phyloP scores from a whole-genome alignment of 2,888 invertebrate species.

The Morpho achilles region DNA sequence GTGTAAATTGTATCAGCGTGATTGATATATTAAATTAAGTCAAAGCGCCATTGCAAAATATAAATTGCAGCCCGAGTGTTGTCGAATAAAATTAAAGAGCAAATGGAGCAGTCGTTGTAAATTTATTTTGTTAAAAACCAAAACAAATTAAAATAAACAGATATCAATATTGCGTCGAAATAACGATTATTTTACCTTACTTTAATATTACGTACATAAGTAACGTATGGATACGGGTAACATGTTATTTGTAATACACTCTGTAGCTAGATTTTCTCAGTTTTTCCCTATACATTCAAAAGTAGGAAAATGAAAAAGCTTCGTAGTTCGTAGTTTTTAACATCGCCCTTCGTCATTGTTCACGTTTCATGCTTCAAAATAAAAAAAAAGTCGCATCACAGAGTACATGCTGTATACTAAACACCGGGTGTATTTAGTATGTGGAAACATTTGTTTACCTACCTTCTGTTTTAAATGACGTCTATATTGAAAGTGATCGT shows the following conservation, averaged over 20 bases:
- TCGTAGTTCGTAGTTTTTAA: not conserved
- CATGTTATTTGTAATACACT: too few species aligned
- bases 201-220: too few species aligned
- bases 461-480: conserved; percentile 4
- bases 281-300: conserved; percentile 1
- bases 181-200: too few species aligned
- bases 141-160: conserved; percentile 14
- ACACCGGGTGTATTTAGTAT: not conserved
- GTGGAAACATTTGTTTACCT: not conserved
- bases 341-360: conserved; percentile 9
- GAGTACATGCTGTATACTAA: conserved; percentile 4
- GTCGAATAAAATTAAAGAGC: conserved; percentile 25
- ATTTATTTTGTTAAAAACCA: conserved; percentile 12
- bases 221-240: too few species aligned
- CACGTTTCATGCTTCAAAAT: conserved; percentile 12
- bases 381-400: conserved; percentile 7
- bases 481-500: not conserved
- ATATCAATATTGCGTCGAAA: too few species aligned
- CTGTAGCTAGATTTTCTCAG: too few species aligned
- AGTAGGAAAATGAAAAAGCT: conserved; percentile 3
- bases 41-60: conserved; percentile 22
- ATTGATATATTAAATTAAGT: conserved; percentile 15
- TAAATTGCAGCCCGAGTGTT: conserved; percentile 25
- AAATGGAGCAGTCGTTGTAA: conserved; percentile 24
- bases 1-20: conserved; percentile 11